Base-by-base conservation (phyloP, 2,888 invertebrate genomes). In the Pseudanteris insignis region DNA sequence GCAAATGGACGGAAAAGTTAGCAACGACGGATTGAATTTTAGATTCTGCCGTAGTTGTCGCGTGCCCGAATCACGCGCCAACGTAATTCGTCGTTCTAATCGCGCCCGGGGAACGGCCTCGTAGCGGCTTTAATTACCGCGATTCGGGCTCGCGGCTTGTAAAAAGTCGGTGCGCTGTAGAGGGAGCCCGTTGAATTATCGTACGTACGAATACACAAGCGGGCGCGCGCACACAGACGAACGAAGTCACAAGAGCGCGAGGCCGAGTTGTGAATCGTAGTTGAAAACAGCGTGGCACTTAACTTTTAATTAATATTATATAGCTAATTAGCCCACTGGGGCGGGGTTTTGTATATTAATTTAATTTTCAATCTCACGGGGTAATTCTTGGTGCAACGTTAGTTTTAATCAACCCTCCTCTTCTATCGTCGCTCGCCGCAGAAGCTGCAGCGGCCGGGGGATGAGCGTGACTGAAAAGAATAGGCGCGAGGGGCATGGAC, bases 231-330 rank as follows among this genome's bases (percentile, higher is more conserved):
- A n/a, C n/a, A n/a, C n/a, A n/a, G n/a, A n/a, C n/a, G n/a, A n/a
- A n/a, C n/a, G n/a, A n/a, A n/a, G n/a, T n/a, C n/a, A n/a, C n/a
- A n/a, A n/a, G n/a, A n/a, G 33, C 40, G 46, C 18, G 4, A 18
- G 4, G 34, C 13, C 32, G 43, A 59, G 54, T 55, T 51, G 55
- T 37, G 59, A 55, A 63, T 59, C 55, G 68, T 68, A 69, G 70
- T 70, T 71, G 70, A 71, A 71, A 71, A 71, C 70, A 67, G 67
- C 67, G 67, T 53, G 67, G 72, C 72, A 73, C 75, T 77, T 77
- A 78, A 77, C 76, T 78, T 79, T 78, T 79, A 79, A 80, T 80
- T 79, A 79, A 78, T 78, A 79, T 77, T 78, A 78, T 79, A 79
- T 76, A 78, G 77, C 77, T 78, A 78, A 80, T 80, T 79, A 80